Base-by-base conservation (phyloP, 2,797 vertebrate species). In the Brachyalestes nurse region DNA sequence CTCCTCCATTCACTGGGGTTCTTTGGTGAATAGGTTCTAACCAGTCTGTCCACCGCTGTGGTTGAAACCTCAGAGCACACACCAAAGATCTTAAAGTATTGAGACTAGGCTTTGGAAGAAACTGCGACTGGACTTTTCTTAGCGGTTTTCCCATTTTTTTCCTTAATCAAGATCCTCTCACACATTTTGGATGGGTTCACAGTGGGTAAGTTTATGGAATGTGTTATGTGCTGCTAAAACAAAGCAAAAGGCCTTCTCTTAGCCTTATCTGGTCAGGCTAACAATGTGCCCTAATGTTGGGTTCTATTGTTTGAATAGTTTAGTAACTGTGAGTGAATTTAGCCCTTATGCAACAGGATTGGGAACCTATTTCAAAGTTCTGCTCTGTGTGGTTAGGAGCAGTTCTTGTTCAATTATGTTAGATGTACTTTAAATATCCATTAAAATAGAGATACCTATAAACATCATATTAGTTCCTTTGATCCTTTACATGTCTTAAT, bases 1-100 rank as follows among this genome's bases (percentile, higher is more conserved):
- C 88, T 88, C 88, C 88, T 88, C 87, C 90, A 90, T 88, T 90
- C 91, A 93, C 88, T 92, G 90, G 85, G 61, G 64, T 87, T 88
- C 86, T 67, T 85, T 81, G 77, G 87, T 87, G 90, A 88, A 83
- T 79, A 49, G 88, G 88, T 89, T 89, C 81, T 85, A 87, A 84
- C 89, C 85, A 81, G 78, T 38, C 49, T 38, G 34, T 51, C 55
- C 47, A 55, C 51, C 8, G 21, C 66, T 19, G 13, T 5, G 21
- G 42, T 64, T 21, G 10, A 51, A 64, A 49, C 34, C 17, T 17
- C 38, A 62, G 23, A 21, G 6, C 34, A 17, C 49, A 72, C 10
- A 42, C 7, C 16, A 6, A 21, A 13, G 45, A 3, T 51, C 40
- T 53, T 4, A 38, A 34, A 1, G 1, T 12, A 49, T 19, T 14